These are phyloP conservation scores for Antrozous pallidus DNA, from an alignment of 2,797 vertebrate genomes.

Conservation along the genomic window DNA sequence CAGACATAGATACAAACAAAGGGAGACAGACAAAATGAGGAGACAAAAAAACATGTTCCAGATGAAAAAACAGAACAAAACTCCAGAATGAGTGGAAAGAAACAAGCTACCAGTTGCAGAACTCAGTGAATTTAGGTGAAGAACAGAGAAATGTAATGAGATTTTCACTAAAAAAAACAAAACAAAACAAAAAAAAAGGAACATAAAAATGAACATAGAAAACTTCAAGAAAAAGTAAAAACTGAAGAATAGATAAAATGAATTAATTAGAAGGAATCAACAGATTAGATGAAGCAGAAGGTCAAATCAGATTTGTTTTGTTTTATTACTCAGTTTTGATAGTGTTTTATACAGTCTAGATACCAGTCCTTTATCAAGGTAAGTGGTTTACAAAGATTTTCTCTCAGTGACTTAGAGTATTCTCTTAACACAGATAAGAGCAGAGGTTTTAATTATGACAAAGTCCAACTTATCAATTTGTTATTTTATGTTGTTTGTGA, in stretches of 20 bases:
- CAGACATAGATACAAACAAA: neutral
- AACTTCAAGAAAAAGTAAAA: neutral
- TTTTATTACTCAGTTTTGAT: neutral
- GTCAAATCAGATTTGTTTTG: neutral
- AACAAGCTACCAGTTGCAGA: neutral
- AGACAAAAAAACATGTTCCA: neutral
- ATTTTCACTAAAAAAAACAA: neutral
- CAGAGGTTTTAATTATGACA: neutral
- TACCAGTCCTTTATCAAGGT: neutral
- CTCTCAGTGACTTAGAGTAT: neutral
- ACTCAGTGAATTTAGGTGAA: neutral
- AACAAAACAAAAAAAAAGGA: no score
- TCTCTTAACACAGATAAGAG: neutral
- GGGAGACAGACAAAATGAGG: neutral
- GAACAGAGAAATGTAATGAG: neutral
- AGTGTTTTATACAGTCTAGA: neutral
- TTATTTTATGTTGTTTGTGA: neutral
- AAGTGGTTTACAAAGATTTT: neutral
- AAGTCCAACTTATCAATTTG: neutral
- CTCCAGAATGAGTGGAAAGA: neutral
- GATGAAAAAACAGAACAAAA: neutral
- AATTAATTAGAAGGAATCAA: neutral
- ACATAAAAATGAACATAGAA: neutral
- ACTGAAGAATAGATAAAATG: neutral
- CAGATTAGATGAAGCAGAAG: neutral